phyloP scores from a whole-genome alignment of 2,888 invertebrate species.

The Gerris lacustris region DNA sequence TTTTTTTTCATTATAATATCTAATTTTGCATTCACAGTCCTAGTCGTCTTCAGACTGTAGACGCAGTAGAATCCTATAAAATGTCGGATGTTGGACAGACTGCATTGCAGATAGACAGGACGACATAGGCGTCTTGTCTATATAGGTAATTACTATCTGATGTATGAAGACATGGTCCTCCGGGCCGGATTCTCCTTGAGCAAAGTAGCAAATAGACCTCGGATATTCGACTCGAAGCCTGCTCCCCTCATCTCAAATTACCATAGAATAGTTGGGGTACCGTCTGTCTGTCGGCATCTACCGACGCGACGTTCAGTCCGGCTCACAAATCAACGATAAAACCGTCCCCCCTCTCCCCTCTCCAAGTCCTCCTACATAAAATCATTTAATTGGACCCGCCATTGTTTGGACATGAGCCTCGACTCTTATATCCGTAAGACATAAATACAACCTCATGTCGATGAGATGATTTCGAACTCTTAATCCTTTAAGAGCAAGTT shows the following conservation, averaged over 20 bases:
- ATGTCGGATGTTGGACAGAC: too few relatives aligned
- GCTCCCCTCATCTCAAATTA: not conserved
- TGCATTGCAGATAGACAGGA: too few relatives aligned
- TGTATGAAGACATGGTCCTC: constrained; percentile 3
- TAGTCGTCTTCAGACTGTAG: too few relatives aligned
- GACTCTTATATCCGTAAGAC: too few relatives aligned
- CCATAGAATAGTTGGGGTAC: not conserved
- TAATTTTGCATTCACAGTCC: too few relatives aligned
- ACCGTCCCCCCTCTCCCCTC: not conserved
- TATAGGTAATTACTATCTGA: constrained; percentile 1
- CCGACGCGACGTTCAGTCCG: not conserved
- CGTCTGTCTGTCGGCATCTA: not conserved
- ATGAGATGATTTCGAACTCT: not conserved
- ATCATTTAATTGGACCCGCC: constrained; percentile 5
- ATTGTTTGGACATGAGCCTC: not conserved
- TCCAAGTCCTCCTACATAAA: not conserved
- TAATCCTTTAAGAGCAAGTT: not conserved
- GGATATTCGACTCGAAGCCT: not conserved
- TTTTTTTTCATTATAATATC: too few relatives aligned
- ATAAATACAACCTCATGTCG: not conserved
- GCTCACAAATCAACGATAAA: constrained; percentile 3
- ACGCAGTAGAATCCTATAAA: too few relatives aligned
- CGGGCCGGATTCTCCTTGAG: not conserved
- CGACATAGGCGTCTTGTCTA: not conserved
- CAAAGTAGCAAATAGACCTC: not conserved